phyloP scores from a whole-genome alignment of 2,797 vertebrate species.

The Enoplosus armatus region DNA sequence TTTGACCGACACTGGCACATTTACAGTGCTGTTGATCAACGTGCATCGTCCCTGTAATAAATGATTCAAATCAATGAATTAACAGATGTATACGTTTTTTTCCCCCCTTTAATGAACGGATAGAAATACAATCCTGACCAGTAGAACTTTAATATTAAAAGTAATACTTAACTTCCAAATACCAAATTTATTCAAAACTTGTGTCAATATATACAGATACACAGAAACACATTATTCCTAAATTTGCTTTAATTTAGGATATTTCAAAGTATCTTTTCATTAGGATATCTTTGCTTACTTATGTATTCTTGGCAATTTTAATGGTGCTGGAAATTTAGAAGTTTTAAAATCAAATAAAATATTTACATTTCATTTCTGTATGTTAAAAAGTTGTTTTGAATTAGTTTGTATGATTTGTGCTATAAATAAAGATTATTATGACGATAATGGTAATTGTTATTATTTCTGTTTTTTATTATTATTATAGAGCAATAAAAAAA shows the following conservation, averaged over 20 bases:
- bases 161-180: neutral
- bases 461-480: neutral
- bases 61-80: neutral
- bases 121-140: neutral
- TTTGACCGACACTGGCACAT: too few species aligned
- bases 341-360: neutral
- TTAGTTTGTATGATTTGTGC: neutral
- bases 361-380: neutral
- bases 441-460: neutral
- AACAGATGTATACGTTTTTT: neutral
- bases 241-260: neutral
- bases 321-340: neutral
- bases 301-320: neutral
- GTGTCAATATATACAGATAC: neutral
- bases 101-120: neutral
- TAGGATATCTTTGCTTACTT: neutral
- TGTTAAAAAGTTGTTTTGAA: neutral
- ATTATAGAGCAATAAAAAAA: conserved; percentile 1
- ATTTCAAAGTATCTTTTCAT: neutral
- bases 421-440: neutral
- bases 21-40: neutral
- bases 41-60: neutral
- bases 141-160: neutral
- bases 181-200: neutral
- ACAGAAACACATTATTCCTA: neutral